Percentiles rank a stretch among this genome's conserved stretches.
phyloP scores from a whole-genome alignment of 1,140 invertebrate genomes.

The Rhagoletis pomonella region DNA sequence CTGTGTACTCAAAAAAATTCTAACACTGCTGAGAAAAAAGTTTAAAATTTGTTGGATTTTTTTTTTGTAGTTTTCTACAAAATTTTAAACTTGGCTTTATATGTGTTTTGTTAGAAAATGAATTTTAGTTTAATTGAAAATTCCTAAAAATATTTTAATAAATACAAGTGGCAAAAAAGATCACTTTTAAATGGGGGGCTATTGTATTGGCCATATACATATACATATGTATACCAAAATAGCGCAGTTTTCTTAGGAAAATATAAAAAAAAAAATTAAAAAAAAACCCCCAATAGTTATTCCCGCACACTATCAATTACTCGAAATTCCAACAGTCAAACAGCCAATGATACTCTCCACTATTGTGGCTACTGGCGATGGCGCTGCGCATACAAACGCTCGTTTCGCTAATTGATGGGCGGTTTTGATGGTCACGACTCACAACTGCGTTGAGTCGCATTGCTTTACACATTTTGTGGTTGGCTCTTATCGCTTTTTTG shows the following conservation, averaged over 20 bases:
- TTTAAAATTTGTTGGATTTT: too few relatives aligned
- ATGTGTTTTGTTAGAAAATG: too few relatives aligned
- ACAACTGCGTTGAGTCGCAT: not conserved
- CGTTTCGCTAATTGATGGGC: conserved; percentile 22
- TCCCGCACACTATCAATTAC: not conserved
- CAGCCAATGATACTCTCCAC: not conserved
- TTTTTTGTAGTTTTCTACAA: too few relatives aligned
- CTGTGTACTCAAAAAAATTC: too few relatives aligned
- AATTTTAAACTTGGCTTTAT: too few relatives aligned
- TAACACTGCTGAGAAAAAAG: too few relatives aligned
- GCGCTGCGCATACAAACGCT: not conserved
- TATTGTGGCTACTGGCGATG: not conserved
- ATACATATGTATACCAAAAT: too few relatives aligned
- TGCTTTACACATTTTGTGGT: conserved; percentile 14
- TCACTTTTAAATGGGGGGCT: too few relatives aligned
- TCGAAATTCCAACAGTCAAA: not conserved
- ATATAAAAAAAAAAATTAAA: not conserved
- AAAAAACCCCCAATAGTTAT: not conserved
- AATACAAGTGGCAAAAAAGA: too few relatives aligned
- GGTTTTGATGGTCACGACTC: not conserved
- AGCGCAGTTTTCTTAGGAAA: not conserved
- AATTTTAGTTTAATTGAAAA: too few relatives aligned
- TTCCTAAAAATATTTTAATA: too few relatives aligned
- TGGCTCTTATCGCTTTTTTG: not conserved
- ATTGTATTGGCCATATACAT: too few relatives aligned